phyloP scores from a whole-genome alignment of 2,888 invertebrate genomes.

The Seladonia tumulorum region DNA sequence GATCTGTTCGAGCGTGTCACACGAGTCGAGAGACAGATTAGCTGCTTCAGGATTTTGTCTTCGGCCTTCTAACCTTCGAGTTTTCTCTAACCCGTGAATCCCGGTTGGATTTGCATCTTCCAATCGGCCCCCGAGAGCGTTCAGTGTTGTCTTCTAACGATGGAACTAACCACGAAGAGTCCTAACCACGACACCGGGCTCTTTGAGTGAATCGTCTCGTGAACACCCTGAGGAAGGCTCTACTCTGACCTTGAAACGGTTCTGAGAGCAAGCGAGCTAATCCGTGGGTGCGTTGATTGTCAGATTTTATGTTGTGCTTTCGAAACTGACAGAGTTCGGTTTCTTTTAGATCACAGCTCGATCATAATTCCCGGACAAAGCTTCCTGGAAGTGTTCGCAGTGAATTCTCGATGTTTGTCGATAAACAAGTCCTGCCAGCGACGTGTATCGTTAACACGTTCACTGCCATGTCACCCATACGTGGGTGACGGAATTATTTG shows the following conservation, averaged over 20 bases:
- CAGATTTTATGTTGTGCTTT: no score
- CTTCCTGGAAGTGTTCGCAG: no score
- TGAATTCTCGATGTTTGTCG: no score
- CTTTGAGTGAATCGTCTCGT: neutral
- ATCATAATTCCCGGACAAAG: no score
- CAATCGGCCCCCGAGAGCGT: neutral
- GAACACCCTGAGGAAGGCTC: neutral
- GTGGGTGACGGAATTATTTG: no score
- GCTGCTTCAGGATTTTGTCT: neutral
- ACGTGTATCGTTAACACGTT: no score
- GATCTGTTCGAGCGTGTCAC: neutral
- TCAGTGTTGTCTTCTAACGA: neutral
- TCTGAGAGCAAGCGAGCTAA: neutral
- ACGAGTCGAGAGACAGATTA: neutral
- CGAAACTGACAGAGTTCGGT: no score
- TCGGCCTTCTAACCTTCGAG: neutral
- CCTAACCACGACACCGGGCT: neutral
- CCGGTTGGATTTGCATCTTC: neutral
- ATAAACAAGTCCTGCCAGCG: no score
- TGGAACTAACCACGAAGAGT: neutral
- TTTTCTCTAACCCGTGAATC: neutral
- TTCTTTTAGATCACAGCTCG: no score
- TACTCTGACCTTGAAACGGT: neutral
- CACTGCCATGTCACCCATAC: no score
- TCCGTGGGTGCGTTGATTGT: no score